Base-by-base conservation (phyloP, 2,888 invertebrate genomes). In the Lydus trimaculatus region DNA sequence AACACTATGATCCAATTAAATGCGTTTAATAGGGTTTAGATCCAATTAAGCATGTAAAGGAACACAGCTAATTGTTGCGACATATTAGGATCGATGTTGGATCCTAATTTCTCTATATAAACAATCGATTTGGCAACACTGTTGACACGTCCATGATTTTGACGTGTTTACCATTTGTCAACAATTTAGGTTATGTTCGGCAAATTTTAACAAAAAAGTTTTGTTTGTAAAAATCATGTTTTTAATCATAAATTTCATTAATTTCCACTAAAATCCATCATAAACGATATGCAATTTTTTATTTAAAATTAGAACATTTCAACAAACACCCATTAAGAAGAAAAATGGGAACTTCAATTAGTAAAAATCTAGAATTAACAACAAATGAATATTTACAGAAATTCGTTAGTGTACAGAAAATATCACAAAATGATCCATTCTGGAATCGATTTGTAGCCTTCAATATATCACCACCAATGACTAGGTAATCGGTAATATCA, bases 361-460 rank as follows among this genome's bases (percentile, higher is more conserved):
- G 95, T 85, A 90, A 90, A 76, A 91, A 93, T 80, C 89, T 91
- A 64, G 94, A 97, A 82, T 87, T 98, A 74, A 88, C 92, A 31
- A 90, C 88, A 72, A 98, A 98, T 85, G 93, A 93, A 79, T 91
- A 92, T 81, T 87, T 98, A 61, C 87, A 89, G 70, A 89, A 90
- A 72, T 95, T 98, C 83, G 92, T 94, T 72, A 92, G 95, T 0
- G 88, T 89, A 43, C 93, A 96, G 73, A 87, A 91, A 43, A 93
- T 99, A 76, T 89, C 93, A 6, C 89, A 92, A 8, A 95, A 96
- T 83, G 95, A 97, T 83, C 93, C 94, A 0, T 98, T 96, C 84
- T 99, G 99, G 99, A 96, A 96, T 83, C 91, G 93, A 75, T 90
- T 99, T 73, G 87, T 99, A 43, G 94, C 97, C 0, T 99, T 97